These are phyloP conservation scores for Remorina albescens DNA, from an alignment of 2,797 vertebrate genomes.

Conservation along the genomic window DNA sequence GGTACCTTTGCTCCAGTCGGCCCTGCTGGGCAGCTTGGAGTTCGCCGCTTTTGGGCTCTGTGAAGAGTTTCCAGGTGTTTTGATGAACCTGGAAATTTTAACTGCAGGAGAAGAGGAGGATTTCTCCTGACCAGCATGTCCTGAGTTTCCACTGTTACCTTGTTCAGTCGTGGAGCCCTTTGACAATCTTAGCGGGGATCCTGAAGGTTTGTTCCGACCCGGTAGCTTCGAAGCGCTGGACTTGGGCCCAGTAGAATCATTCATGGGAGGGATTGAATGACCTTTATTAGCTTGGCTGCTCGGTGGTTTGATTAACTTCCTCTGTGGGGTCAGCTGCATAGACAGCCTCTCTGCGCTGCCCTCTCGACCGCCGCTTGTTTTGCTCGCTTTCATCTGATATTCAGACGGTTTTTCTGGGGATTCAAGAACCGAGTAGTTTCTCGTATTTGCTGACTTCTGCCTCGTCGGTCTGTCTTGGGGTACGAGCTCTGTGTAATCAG, in stretches of 20 bases:
- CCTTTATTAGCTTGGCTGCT: conserved; percentile 74
- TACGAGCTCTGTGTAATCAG: conserved; percentile 78
- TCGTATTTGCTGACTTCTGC: conserved; percentile 74
- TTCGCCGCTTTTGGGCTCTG: conserved; percentile 75
- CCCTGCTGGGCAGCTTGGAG: conserved; percentile 73
- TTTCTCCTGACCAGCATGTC: conserved; percentile 79
- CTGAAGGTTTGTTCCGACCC: conserved; percentile 81
- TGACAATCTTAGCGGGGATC: conserved; percentile 84
- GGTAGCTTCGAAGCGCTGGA: conserved; percentile 86
- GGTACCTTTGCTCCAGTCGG: conserved; percentile 74
- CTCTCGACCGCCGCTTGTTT: conserved; percentile 65
- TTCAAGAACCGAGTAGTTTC: conserved; percentile 80
- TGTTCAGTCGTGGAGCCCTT: conserved; percentile 70
- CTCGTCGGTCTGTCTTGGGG: conserved; percentile 84
- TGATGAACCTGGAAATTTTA: conserved; percentile 86
- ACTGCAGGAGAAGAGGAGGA: conserved; percentile 80
- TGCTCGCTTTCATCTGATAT: conserved; percentile 66
- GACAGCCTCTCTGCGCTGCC: conserved; percentile 72
- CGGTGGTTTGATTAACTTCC: conserved; percentile 83
- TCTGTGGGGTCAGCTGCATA: conserved; percentile 75
- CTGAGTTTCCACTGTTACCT: conserved; percentile 58
- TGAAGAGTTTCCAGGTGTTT: conserved; percentile 75
- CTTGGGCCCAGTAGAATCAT: conserved; percentile 76
- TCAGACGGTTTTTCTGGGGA: conserved; percentile 81
- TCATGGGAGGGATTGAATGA: conserved; percentile 74